Evolutionary conservation across 2,113 vertebrate species (phyloP), one percentile per base, ranked within the genome.

Genomic region (Actinemys pallida): DNA sequence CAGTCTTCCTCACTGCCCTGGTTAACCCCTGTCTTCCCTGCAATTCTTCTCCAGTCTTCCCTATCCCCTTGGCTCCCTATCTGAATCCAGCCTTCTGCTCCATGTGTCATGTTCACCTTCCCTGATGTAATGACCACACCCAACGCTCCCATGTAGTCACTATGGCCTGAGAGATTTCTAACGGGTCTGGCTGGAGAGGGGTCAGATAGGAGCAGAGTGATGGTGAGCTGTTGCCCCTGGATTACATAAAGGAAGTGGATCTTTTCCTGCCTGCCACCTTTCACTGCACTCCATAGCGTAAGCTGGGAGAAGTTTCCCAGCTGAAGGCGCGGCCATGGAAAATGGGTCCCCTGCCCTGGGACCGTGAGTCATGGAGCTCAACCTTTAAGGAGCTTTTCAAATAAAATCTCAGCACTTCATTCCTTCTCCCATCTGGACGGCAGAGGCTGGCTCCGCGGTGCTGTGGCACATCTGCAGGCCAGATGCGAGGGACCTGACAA

Each of bases 401-500:
- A 91, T 85, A 81, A 83, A 14, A 80, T 49, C 76, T 84, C 62
- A 12, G 65, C 49, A 86, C 49, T 86, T 25, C 79, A 52, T 85
- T 91, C 89, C 69, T 57, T 93, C 81, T 91, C 87, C 96, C 98
- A 98, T 98, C 95, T 98, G 98, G 94, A 96, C 89, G 94, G 96
- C 98, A 98, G 98, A 98, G 86, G 81, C 88, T 5, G 0, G 84
- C 75, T 56, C 12, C 47, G 6, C 35, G 75, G 88, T 65, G 49
- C 25, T 13, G n/a, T 94, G 84, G 79, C 93, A 88, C 98, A 98
- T 98, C 97, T 98, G 98, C 76, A 89, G 0, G 2, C 98, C 98
- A 98, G 98, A 98, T 98, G 98, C 95, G 78, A 17, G 2, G 57
- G 96, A 93, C 96, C 96, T 96, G 93, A 95, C 89, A 95, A 94